A percentile compares a stretch with the other conserved stretches of the same genome.
phyloP scores from a whole-genome alignment of 2,113 vertebrate genomes.

The Sinosuthora webbiana region DNA sequence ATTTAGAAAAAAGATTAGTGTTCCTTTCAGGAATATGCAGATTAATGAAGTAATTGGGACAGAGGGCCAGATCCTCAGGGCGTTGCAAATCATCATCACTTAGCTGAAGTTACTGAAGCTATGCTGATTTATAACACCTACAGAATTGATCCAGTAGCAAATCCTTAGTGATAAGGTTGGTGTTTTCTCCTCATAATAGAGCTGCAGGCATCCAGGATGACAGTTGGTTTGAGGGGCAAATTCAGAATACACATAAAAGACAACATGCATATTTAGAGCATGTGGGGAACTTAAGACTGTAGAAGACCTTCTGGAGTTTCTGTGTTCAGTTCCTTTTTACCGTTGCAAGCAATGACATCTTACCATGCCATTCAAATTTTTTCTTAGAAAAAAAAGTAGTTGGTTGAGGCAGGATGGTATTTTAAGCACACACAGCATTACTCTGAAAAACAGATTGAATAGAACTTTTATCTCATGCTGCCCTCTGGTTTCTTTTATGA shows the following conservation, averaged over 20 bases:
- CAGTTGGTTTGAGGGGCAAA: neutral
- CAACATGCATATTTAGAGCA: neutral
- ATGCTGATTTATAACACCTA: constrained; percentile 22
- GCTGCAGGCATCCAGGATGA: neutral
- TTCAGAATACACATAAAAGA: neutral
- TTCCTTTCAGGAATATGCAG: constrained; percentile 38
- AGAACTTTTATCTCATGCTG: constrained; percentile 25
- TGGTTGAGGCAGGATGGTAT: neutral
- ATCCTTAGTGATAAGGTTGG: neutral
- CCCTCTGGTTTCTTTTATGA: constrained; percentile 24
- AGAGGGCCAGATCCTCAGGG: constrained; percentile 21
- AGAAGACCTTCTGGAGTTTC: constrained; percentile 32
- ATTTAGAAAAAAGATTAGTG: constrained; percentile 17
- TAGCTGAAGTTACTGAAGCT: neutral
- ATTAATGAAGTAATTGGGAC: constrained; percentile 42
- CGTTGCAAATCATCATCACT: constrained; percentile 2
- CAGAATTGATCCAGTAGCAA: constrained; percentile 15
- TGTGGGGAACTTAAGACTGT: neutral
- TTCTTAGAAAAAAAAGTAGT: constrained; percentile 14
- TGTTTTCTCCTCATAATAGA: neutral
- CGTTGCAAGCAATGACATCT: constrained; percentile 15
- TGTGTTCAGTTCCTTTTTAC: neutral
- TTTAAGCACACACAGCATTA: constrained; percentile 13
- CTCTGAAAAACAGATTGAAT: neutral
- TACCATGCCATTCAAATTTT: neutral